These are phyloP conservation scores for Xenus cinereus DNA, from an alignment of 2,113 vertebrate genomes.

Conservation along the genomic window DNA sequence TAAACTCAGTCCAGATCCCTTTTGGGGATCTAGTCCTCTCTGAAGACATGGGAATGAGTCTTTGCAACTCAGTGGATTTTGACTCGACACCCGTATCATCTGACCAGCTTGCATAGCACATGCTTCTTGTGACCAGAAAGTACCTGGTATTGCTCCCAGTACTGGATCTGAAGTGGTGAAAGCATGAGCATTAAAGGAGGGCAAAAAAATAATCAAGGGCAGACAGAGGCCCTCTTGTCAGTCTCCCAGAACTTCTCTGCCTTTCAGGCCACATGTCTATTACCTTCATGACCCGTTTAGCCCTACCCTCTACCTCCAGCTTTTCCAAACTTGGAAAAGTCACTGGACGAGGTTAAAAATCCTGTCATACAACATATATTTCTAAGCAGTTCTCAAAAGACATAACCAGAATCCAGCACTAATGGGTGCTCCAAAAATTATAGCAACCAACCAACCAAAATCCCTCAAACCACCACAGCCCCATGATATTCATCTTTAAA, in stretches of 20 bases:
- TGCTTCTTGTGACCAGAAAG: background rate
- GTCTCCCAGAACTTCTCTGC: background rate
- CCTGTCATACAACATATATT: background rate
- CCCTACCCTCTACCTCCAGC: background rate
- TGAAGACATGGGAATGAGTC: background rate
- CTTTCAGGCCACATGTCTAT: background rate
- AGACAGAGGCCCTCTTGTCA: background rate
- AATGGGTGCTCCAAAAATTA: background rate
- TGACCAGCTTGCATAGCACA: background rate
- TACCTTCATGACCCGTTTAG: background rate
- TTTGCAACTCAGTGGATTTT: background rate
- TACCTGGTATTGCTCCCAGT: background rate
- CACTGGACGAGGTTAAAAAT: background rate
- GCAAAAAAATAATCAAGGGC: background rate
- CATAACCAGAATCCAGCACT: background rate
- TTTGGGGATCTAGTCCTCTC: background rate
- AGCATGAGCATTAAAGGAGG: background rate
- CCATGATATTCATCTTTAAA: background rate
- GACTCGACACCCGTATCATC: background rate
- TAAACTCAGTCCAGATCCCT: background rate
- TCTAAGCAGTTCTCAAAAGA: background rate
- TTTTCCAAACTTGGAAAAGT: background rate
- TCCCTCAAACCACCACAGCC: background rate
- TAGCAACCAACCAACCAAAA: background rate
- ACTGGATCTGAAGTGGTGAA: background rate